Conservation (phyloP, 2,888 invertebrate genomes). For the Sesamia inferens region DNA sequence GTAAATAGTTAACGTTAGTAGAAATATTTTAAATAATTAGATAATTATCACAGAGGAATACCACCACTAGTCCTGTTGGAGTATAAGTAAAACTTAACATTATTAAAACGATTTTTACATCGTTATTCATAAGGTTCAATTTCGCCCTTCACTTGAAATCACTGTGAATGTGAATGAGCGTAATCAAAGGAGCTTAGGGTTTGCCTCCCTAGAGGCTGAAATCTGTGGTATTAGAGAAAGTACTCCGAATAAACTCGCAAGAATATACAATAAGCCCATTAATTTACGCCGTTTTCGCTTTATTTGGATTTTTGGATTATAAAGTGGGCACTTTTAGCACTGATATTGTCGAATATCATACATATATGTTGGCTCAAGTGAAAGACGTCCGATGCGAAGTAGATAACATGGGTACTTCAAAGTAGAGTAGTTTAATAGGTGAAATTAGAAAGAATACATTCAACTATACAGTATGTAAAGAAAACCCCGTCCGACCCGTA, state of each 20-base stretch:
- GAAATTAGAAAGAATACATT: background rate
- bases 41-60: background rate
- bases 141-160: conserved; percentile 41
- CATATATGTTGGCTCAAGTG: background rate
- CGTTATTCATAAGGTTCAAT: conserved; percentile 51
- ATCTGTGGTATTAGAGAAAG: conserved; percentile 40
- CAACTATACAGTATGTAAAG: background rate
- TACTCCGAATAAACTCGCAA: conserved; percentile 36
- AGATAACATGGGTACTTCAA: background rate
- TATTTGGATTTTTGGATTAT: conserved; percentile 22
- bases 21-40: background rate
- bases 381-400: background rate
- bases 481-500: too few relatives aligned
- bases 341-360: conserved; percentile 4
- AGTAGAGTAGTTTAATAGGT: background rate
- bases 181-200: conserved; percentile 52
- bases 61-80: background rate
- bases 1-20: background rate
- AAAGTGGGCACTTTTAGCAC: conserved; percentile 6
- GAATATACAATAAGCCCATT: conserved; percentile 51
- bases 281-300: conserved; percentile 39
- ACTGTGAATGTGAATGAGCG: conserved; percentile 47
- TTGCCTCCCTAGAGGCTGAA: conserved; percentile 34
- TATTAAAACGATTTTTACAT: conserved; percentile 39
- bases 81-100: conserved; percentile 18